phyloP scores from a whole-genome alignment of 2,888 invertebrate species.

The Limnephilus rhombicus region DNA sequence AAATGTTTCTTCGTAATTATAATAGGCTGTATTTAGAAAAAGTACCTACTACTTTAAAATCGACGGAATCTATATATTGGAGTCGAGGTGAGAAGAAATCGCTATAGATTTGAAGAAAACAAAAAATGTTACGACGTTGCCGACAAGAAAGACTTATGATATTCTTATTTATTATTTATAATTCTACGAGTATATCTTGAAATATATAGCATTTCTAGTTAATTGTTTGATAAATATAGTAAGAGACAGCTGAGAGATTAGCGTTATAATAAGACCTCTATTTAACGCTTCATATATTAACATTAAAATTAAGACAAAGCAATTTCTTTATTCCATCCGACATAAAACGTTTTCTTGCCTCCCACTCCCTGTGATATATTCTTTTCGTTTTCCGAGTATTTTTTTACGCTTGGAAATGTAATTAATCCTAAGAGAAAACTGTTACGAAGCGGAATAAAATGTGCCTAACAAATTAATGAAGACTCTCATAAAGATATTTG shows the following conservation, averaged over 20 bases:
- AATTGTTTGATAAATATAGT: not conserved
- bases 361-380: not conserved
- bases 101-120: too few relatives aligned
- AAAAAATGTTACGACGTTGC: not conserved
- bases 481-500: conserved; percentile 17
- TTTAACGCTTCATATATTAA: conserved; percentile 1
- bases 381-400: not conserved
- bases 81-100: too few relatives aligned
- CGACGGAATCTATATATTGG: too few relatives aligned
- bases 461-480: not conserved
- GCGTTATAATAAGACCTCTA: not conserved
- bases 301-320: conserved; percentile 4
- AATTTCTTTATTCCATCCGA: conserved; percentile 12
- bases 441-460: not conserved
- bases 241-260: not conserved
- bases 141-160: not conserved
- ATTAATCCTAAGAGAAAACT: conserved; percentile 2
- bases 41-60: too few relatives aligned
- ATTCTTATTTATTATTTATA: not conserved
- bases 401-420: conserved; percentile 12
- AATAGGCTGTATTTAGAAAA: too few relatives aligned
- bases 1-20: too few relatives aligned
- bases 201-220: not conserved
- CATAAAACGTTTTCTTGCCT: not conserved
- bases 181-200: not conserved